A percentile compares a stretch with the other conserved stretches of the same genome.
phyloP scores from a whole-genome alignment of 2,888 invertebrate species.

The Oegoconia quadripuncta region DNA sequence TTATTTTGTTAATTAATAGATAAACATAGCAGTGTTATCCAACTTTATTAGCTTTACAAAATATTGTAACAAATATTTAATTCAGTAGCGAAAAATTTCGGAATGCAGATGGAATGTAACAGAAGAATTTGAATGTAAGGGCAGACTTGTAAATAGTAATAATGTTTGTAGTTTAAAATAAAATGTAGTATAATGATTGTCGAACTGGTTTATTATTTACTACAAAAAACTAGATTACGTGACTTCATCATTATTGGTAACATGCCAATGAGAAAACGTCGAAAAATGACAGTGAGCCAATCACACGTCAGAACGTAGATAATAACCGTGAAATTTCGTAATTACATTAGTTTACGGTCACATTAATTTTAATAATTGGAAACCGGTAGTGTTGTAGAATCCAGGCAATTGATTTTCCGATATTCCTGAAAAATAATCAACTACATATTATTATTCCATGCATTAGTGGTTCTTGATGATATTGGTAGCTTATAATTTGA shows the following conservation, averaged over 20 bases:
- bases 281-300: no score
- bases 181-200: constrained; percentile 72
- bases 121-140: constrained; percentile 36
- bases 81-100: constrained; percentile 7
- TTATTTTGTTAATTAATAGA: constrained; percentile 63
- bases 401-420: constrained; percentile 34
- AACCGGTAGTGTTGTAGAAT: constrained; percentile 30
- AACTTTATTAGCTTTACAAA: constrained; percentile 21
- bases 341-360: neutral
- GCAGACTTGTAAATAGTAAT: constrained; percentile 66
- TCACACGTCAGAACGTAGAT: no score
- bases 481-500: neutral
- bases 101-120: constrained; percentile 35
- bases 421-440: constrained; percentile 46
- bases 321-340: no score
- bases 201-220: constrained; percentile 44
- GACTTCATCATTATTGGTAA: no score
- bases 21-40: constrained; percentile 46
- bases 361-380: constrained; percentile 33
- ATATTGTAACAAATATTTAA: constrained; percentile 1
- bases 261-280: no score
- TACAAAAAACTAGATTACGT: neutral
- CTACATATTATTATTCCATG: no score
- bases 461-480: neutral
- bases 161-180: constrained; percentile 62